These are phyloP conservation scores for Neopelma chrysocephalum DNA, from an alignment of 2,797 vertebrate species.

Conservation along the genomic window DNA sequence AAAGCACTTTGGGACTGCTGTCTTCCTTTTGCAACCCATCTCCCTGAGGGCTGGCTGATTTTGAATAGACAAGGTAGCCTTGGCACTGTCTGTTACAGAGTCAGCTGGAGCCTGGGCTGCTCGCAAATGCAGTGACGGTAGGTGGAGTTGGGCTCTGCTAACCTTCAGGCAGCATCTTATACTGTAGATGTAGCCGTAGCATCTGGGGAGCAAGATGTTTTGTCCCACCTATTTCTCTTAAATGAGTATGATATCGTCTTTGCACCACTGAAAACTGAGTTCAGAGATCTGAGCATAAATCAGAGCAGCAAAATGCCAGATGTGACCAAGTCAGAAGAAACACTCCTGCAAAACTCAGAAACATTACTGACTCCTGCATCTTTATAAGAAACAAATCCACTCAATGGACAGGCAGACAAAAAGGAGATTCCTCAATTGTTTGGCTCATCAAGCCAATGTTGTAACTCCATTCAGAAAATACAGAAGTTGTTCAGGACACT, in stretches of 20 bases:
- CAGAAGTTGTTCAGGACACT: neutral
- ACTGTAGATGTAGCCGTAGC: neutral
- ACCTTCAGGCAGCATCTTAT: neutral
- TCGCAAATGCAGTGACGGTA: neutral
- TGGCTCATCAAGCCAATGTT: neutral
- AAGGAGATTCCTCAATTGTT: neutral
- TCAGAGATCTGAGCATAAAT: neutral
- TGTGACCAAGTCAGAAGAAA: neutral
- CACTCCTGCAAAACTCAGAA: neutral
- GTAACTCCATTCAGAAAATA: neutral
- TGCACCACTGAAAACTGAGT: neutral
- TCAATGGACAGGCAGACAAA: neutral
- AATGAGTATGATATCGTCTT: neutral
- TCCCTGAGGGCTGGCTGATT: neutral
- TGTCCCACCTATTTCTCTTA: neutral
- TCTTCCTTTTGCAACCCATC: neutral
- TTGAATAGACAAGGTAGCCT: neutral
- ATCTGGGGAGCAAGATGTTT: neutral
- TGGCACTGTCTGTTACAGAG: neutral
- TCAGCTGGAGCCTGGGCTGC: neutral
- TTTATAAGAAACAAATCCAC: neutral
- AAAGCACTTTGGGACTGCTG: neutral
- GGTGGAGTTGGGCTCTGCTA: neutral
- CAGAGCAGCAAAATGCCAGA: neutral
- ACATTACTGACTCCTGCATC: neutral